These are phyloP conservation scores for Laterallus jamaicensis DNA, from an alignment of 2,113 vertebrate genomes.

Conservation along the genomic window DNA sequence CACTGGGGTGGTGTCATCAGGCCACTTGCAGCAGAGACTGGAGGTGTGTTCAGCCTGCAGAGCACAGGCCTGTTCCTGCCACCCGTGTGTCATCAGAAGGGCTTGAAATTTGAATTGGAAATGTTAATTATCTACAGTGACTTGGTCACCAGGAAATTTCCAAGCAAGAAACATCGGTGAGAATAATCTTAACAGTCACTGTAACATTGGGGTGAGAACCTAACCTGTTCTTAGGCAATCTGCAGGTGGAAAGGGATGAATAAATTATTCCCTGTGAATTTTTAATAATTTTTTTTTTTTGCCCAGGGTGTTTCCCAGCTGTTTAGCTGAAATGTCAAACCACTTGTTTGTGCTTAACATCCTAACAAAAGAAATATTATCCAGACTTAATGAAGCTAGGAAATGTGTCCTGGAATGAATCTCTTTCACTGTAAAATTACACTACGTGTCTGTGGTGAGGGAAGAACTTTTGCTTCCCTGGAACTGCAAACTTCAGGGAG, in stretches of 20 bases:
- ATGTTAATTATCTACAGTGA: not conserved
- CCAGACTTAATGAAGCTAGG: not conserved
- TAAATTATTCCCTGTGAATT: not conserved
- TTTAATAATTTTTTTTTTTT: not conserved
- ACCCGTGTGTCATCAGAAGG: not conserved
- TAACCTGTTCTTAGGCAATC: not conserved
- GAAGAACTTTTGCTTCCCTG: not conserved
- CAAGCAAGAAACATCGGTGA: not conserved
- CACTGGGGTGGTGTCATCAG: not conserved
- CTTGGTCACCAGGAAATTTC: conserved; percentile 12
- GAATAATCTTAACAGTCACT: not conserved
- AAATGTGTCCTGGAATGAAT: not conserved
- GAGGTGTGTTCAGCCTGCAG: not conserved
- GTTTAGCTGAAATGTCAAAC: not conserved
- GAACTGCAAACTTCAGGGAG: not conserved
- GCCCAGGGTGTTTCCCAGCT: not conserved
- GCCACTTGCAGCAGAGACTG: not conserved
- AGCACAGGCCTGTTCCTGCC: not conserved
- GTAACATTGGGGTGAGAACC: not conserved
- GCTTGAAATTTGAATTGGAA: not conserved
- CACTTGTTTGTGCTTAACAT: not conserved
- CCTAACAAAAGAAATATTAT: not conserved
- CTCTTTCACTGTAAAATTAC: not conserved
- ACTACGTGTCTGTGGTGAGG: not conserved
- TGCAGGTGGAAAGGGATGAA: conserved; percentile 12